A percentile compares a stretch with the other conserved stretches of the same genome.
Evolutionary conservation across 2,113 vertebrate genomes (phyloP).

Genomic region (Leucoraja erinaceus): DNA sequence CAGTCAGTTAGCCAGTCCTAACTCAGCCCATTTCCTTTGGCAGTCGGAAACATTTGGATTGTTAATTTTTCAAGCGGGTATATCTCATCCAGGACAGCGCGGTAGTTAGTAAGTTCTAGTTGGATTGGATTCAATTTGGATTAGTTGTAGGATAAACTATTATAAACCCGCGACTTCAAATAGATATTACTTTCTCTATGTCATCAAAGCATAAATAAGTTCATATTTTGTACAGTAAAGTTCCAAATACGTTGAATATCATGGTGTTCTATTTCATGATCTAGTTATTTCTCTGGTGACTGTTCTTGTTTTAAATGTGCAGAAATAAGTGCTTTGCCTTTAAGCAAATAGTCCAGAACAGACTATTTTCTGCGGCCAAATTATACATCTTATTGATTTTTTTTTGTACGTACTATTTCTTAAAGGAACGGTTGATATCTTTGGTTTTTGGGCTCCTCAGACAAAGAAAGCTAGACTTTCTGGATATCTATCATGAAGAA

Average conservation of each 20-base stretch:
- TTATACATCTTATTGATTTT: conserved; percentile 32
- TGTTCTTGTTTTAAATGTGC: neutral
- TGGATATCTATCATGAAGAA: conserved; percentile 91
- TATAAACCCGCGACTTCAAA: neutral
- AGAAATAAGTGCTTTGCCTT: neutral
- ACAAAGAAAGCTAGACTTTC: conserved; percentile 90
- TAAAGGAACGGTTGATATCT: conserved; percentile 81
- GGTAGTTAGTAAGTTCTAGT: neutral
- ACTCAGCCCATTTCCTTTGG: neutral
- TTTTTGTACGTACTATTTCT: conserved; percentile 39
- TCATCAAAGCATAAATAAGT: neutral
- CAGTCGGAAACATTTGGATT: neutral
- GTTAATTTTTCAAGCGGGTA: neutral
- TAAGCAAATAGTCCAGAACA: conserved; percentile 13
- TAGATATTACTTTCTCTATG: neutral
- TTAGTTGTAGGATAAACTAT: neutral
- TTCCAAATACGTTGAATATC: neutral
- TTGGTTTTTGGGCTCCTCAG: conserved; percentile 88
- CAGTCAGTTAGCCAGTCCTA: neutral
- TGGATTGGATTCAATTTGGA: too few relatives aligned
- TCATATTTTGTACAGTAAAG: neutral
- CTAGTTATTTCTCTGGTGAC: neutral
- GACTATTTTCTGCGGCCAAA: neutral
- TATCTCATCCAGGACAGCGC: neutral
- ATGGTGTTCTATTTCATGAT: neutral